Evolutionary conservation across 2,888 invertebrate species (phyloP).

Genomic region (Peribatodes rhomboidaria): DNA sequence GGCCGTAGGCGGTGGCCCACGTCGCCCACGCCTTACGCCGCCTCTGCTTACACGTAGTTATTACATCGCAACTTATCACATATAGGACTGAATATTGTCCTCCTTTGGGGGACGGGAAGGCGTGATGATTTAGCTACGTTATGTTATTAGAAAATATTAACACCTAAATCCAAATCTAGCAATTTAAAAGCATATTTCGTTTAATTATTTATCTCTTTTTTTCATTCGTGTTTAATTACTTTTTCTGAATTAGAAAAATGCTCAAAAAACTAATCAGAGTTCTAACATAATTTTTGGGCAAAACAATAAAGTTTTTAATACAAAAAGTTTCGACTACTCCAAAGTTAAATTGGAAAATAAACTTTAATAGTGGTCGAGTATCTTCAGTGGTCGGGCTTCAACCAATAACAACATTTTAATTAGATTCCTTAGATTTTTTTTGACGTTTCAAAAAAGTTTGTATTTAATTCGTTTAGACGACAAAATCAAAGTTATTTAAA

Average conservation of each 20-base stretch:
- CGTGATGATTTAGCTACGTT: no score
- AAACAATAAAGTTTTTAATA: constrained; percentile 41
- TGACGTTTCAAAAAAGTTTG: constrained; percentile 17
- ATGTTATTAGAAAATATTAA: no score
- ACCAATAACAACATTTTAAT: constrained; percentile 51
- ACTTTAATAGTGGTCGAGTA: constrained; percentile 64
- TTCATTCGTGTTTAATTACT: not conserved
- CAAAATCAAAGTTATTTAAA: no score
- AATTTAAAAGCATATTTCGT: no score
- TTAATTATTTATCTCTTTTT: not conserved
- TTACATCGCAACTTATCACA: no score
- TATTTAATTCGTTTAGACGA: no score
- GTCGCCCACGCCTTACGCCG: no score
- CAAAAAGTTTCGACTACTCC: constrained; percentile 65
- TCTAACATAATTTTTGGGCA: constrained; percentile 14
- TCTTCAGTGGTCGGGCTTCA: constrained; percentile 53
- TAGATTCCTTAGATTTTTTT: constrained; percentile 49
- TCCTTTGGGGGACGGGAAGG: no score
- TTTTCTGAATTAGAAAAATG: not conserved
- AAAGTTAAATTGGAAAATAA: constrained; percentile 73
- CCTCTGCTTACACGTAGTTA: no score
- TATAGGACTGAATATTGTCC: no score
- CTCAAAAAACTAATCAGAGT: constrained; percentile 14
- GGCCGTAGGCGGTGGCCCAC: no score
- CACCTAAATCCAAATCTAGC: not conserved